A percentile compares a stretch with the other conserved stretches of the same genome.
Conservation (phyloP, 1,140 invertebrate species). For the Glossosoma conforme region DNA sequence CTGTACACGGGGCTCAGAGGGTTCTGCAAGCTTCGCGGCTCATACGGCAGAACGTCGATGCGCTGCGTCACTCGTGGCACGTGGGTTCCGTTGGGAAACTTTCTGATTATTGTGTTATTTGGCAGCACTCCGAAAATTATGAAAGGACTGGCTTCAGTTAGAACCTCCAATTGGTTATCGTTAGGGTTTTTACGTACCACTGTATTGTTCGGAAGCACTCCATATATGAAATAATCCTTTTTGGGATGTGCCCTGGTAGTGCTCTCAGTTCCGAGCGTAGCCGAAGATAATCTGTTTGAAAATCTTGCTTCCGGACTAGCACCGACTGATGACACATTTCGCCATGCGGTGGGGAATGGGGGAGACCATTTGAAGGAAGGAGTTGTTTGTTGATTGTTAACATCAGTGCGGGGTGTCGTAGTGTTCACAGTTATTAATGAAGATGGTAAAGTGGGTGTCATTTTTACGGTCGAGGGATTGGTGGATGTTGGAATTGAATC, state of each 20-base stretch:
- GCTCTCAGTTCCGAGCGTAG: conserved; percentile 39
- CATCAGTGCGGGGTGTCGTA: conserved; percentile 3
- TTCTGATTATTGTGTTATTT: conserved; percentile 66
- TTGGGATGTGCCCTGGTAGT: conserved; percentile 45
- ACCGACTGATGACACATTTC: conserved; percentile 7
- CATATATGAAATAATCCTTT: conserved; percentile 65
- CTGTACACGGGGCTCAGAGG: conserved; percentile 53
- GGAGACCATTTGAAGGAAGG: conserved; percentile 24
- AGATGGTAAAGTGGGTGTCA: too few relatives aligned
- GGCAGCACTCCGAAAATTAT: conserved; percentile 67
- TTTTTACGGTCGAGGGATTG: too few relatives aligned
- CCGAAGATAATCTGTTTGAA: conserved; percentile 35
- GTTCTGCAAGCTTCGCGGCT: conserved; percentile 50
- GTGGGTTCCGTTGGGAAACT: conserved; percentile 67
- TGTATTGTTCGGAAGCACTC: conserved; percentile 68
- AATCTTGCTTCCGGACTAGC: conserved; percentile 11
- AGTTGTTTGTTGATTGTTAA: conserved; percentile 25
- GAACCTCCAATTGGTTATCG: conserved; percentile 57
- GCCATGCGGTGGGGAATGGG: conserved; percentile 22
- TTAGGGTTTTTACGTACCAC: conserved; percentile 67
- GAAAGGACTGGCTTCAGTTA: conserved; percentile 62
- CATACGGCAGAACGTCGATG: conserved; percentile 52
- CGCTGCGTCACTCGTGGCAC: conserved; percentile 60
- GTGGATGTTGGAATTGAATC: too few relatives aligned
- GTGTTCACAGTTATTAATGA: too few relatives aligned